Percentiles rank a stretch among this genome's conserved stretches.
Evolutionary conservation across 2,888 invertebrate species (phyloP).

Genomic region (Caenorhabditis becei): DNA sequence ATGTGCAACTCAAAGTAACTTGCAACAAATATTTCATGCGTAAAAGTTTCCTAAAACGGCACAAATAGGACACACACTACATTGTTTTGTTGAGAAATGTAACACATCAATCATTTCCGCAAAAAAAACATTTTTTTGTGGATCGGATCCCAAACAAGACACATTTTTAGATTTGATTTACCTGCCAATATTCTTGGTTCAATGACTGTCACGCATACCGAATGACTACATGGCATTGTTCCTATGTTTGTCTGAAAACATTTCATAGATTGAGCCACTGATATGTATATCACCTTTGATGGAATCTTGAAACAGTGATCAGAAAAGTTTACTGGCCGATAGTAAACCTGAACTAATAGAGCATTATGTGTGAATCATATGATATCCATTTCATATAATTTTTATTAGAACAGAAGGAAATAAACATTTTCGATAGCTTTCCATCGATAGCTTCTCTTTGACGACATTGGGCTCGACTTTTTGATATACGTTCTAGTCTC

Average conservation of each 20-base stretch:
- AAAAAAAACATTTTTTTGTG: neutral
- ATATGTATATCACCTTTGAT: constrained; percentile 42
- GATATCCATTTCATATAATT: constrained; percentile 10
- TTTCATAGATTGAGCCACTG: neutral
- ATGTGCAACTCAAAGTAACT: constrained; percentile 30
- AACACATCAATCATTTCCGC: constrained; percentile 52
- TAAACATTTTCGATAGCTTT: constrained; percentile 15
- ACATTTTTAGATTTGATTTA: constrained; percentile 18
- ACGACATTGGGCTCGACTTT: constrained; percentile 33
- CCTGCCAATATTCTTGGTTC: constrained; percentile 79
- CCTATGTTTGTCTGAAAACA: constrained; percentile 71
- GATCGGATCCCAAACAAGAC: constrained; percentile 17
- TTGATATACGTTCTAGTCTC: constrained; percentile 49
- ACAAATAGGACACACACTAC: no score
- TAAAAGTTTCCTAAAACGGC: no score
- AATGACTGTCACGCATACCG: constrained; percentile 80
- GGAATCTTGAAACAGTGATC: constrained; percentile 79
- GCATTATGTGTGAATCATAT: no score
- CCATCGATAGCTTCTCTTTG: constrained; percentile 15
- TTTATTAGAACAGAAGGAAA: neutral
- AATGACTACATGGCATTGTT: constrained; percentile 76
- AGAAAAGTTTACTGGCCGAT: constrained; percentile 80
- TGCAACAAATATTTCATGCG: no score
- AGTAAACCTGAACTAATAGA: constrained; percentile 78
- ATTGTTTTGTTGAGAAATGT: no score